A percentile compares a stretch with the other conserved stretches of the same genome.
Evolutionary conservation across 1,140 invertebrate genomes (phyloP).

Genomic region (Pseudoatta argentina): DNA sequence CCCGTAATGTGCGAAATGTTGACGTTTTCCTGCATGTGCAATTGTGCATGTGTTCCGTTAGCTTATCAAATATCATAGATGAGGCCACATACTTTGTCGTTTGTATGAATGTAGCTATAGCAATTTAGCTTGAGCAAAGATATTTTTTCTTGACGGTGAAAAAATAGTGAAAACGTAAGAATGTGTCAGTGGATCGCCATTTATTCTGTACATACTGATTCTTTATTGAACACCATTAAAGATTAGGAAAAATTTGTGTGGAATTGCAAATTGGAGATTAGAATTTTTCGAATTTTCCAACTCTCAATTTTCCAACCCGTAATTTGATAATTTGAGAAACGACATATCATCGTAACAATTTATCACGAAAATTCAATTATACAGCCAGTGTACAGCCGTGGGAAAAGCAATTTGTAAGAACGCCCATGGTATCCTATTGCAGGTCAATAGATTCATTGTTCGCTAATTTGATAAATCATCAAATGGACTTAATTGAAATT

Average conservation of each 20-base stretch:
- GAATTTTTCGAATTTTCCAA: not conserved
- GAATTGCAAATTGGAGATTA: not conserved
- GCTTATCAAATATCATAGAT: conserved; percentile 24
- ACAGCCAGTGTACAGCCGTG: not conserved
- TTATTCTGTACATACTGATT: not conserved
- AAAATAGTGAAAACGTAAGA: conserved; percentile 14
- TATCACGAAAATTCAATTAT: conserved; percentile 6
- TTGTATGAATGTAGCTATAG: not conserved
- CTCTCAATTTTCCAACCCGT: not conserved
- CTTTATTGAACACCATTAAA: not conserved
- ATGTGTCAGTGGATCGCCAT: not conserved
- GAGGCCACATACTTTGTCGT: not conserved
- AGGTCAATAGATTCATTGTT: conserved; percentile 11
- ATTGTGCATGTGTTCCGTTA: not conserved
- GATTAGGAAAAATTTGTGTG: no score
- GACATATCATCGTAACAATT: not conserved
- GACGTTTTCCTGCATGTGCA: not conserved
- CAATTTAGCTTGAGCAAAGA: not conserved
- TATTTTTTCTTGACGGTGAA: not conserved
- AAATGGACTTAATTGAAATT: conserved; percentile 18
- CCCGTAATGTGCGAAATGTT: conserved; percentile 31
- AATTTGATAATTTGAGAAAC: not conserved
- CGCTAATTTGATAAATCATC: conserved; percentile 2
- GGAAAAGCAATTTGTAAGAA: not conserved
- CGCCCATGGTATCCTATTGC: not conserved